Percentiles rank a stretch among this genome's conserved stretches.
These are phyloP conservation scores for Chloropsis hardwickii DNA, from an alignment of 2,113 vertebrate genomes.

Conservation along the genomic window DNA sequence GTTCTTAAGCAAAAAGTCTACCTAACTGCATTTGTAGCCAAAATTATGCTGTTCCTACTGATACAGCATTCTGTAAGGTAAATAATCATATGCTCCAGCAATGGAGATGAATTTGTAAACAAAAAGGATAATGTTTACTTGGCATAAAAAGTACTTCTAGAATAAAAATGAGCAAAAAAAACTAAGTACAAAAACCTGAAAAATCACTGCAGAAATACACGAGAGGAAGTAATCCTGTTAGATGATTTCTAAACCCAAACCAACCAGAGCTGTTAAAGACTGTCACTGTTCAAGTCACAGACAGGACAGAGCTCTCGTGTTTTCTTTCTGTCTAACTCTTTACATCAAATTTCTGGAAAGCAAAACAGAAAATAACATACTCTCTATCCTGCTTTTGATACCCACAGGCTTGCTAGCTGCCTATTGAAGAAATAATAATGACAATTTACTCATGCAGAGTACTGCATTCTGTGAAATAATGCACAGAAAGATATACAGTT, in stretches of 20 bases:
- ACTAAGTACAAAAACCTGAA: neutral
- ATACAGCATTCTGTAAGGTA: neutral
- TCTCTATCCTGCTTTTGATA: neutral
- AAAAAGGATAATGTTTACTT: neutral
- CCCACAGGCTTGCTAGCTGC: neutral
- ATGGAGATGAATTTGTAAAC: neutral
- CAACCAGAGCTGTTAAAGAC: neutral
- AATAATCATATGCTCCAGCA: neutral
- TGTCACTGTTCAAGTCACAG: neutral
- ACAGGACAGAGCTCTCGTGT: neutral
- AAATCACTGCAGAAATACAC: neutral
- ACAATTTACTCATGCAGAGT: neutral
- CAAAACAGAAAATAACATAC: neutral
- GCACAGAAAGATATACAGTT: neutral
- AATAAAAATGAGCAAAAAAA: neutral
- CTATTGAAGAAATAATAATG: conserved; percentile 9
- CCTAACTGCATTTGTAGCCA: neutral
- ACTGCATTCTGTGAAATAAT: neutral
- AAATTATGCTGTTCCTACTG: neutral
- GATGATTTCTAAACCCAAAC: neutral
- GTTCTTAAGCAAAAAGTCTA: neutral
- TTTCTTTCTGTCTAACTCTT: neutral
- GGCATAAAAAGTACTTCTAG: neutral
- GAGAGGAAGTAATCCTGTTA: neutral
- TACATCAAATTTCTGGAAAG: conserved; percentile 34